phyloP scores from a whole-genome alignment of 2,797 vertebrate species.

The Xyrichtys novacula region DNA sequence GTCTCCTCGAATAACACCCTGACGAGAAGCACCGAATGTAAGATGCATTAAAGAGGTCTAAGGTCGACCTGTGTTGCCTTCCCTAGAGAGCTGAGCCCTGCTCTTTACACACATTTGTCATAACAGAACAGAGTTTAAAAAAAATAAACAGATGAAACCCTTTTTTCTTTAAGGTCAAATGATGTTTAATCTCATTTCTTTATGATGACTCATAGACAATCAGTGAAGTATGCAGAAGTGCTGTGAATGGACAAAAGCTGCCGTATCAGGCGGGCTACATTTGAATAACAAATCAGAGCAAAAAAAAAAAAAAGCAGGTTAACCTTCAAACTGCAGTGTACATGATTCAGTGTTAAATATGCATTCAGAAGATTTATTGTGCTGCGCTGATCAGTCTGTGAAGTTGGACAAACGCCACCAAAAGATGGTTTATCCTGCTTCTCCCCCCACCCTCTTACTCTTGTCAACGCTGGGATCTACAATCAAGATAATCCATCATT shows the following conservation, averaged over 20 bases:
- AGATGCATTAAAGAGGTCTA: neutral
- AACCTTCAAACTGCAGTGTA: conserved; percentile 80
- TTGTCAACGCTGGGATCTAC: conserved; percentile 79
- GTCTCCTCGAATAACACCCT: no score
- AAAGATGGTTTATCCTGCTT: conserved; percentile 53
- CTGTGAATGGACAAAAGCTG: conserved; percentile 54
- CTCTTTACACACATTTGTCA: conserved; percentile 6
- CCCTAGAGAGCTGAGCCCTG: neutral
- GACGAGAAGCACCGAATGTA: neutral
- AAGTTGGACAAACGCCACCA: conserved; percentile 70
- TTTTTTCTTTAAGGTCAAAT: conserved; percentile 36
- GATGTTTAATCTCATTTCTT: conserved; percentile 32
- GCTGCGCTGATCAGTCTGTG: conserved; percentile 59
- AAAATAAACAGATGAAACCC: conserved; percentile 10
- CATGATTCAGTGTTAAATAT: conserved; percentile 81
- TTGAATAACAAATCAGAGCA: conserved; percentile 77
- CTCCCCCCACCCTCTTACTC: conserved; percentile 24
- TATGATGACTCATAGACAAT: conserved; percentile 36
- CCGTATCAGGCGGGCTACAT: conserved; percentile 49
- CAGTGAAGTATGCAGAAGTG: conserved; percentile 50
- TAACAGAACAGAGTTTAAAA: conserved; percentile 16
- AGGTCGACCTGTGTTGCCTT: neutral
- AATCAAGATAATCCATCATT: conserved; percentile 85
- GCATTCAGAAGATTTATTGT: conserved; percentile 83
- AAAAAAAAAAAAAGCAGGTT: conserved; percentile 73